phyloP scores from a whole-genome alignment of 1,140 invertebrate species.

The Hyles vespertilio region DNA sequence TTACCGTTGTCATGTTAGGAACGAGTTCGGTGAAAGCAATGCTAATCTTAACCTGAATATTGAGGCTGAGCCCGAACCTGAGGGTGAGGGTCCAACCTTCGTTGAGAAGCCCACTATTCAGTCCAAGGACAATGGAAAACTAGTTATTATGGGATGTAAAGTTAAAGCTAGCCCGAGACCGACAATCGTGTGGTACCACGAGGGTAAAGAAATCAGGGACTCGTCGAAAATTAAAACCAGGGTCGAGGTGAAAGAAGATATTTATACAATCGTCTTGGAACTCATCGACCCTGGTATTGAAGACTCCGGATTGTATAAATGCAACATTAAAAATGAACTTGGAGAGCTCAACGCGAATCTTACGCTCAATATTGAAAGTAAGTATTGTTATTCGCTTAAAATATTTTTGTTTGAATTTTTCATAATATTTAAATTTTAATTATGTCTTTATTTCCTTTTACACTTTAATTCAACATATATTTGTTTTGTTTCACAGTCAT shows the following conservation, averaged over 20 bases:
- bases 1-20: conserved; percentile 97
- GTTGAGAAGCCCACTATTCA: conserved; percentile 96
- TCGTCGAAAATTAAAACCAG: conserved; percentile 87
- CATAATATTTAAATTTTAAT: too few species aligned
- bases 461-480: neutral
- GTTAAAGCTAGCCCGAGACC: conserved; percentile 96
- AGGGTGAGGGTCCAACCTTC: conserved; percentile 97
- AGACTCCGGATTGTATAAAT: conserved; percentile 98
- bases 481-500: conserved; percentile 81
- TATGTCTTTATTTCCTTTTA: neutral
- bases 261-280: conserved; percentile 93
- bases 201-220: conserved; percentile 86
- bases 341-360: conserved; percentile 98
- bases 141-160: conserved; percentile 98
- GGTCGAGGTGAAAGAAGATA: conserved; percentile 88
- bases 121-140: conserved; percentile 95
- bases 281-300: conserved; percentile 94
- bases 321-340: conserved; percentile 96
- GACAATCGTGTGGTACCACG: conserved; percentile 94
- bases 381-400: conserved; percentile 47
- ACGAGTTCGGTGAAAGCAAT: conserved; percentile 98
- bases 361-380: conserved; percentile 98
- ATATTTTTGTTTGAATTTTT: neutral
- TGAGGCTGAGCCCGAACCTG: conserved; percentile 93
- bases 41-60: conserved; percentile 99